These are phyloP conservation scores for Orussus abietinus DNA, from an alignment of 1,140 invertebrate species.

Conservation along the genomic window DNA sequence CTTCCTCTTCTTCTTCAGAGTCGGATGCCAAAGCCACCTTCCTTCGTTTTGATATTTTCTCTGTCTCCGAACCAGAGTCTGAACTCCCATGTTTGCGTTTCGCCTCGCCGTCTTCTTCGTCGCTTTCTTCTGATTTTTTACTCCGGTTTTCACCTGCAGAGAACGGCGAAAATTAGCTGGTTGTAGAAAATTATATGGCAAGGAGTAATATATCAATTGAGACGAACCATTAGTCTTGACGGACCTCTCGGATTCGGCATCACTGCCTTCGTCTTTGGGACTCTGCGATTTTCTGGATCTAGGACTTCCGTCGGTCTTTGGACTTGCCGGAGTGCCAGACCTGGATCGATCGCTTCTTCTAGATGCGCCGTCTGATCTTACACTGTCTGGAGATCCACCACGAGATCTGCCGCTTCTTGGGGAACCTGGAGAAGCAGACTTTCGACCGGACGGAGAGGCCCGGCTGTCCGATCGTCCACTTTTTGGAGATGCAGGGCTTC, in stretches of 20 bases:
- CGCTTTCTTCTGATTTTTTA: conserved; percentile 26
- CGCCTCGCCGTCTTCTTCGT: conserved; percentile 17
- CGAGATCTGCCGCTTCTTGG: conserved; percentile 25
- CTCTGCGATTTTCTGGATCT: conserved; percentile 21
- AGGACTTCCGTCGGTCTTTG: conserved; percentile 27
- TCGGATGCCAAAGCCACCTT: conserved; percentile 52
- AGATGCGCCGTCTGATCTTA: conserved; percentile 34
- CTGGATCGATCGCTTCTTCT: conserved; percentile 41
- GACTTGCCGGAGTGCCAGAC: conserved; percentile 51
- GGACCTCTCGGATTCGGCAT: conserved; percentile 42
- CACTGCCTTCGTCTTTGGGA: conserved; percentile 36
- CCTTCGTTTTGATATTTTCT: conserved; percentile 38
- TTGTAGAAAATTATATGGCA: background rate
- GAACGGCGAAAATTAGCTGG: conserved; percentile 8
- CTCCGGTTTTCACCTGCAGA: conserved; percentile 25
- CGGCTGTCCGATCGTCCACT: conserved; percentile 20
- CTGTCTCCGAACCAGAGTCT: conserved; percentile 38
- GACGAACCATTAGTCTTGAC: conserved; percentile 26
- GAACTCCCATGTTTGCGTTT: conserved; percentile 34
- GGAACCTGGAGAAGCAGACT: conserved; percentile 49
- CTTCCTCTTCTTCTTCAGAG: conserved; percentile 51
- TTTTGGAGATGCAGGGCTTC: conserved; percentile 30
- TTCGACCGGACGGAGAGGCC: conserved; percentile 17
- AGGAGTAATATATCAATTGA: conserved; percentile 5
- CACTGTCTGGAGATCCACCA: conserved; percentile 18